Base-by-base conservation (phyloP, 2,797 vertebrate genomes). In the Erethizon dorsatum region DNA sequence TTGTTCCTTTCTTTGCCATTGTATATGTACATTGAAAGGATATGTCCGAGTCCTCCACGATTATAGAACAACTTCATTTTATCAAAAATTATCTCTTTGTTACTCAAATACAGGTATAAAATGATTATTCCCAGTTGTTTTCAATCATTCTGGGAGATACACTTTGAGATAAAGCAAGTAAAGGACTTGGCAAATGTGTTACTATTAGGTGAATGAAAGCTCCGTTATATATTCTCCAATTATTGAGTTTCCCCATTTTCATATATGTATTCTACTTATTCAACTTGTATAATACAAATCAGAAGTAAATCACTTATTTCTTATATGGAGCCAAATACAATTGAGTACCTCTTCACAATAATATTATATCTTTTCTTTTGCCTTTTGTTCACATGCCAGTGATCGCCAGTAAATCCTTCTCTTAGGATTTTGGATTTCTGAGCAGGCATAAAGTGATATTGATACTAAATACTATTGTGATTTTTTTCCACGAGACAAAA, bases 401-500 rank as follows among this genome's bases (percentile, higher is more conserved):
- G 77, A 83, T 61, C 9, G 28, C 45, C 75, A 77, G 12, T 20
- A 96, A 83, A 94, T 83, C 92, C 80, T 63, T 45, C 54, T 83
- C 73, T 89, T 91, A 90, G n/a, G 37, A 93, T 71, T 91, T 88
- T 90, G 56, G 52, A 92, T 88, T 96, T 95, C 88, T 93, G 9
- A 96, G 56, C 33, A 96, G 61, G 56, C 71, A 88, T 90, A 95
- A 95, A 71, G 26, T 96, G 31, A 86, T 93, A 94, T 83, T 71
- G 47, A 91, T 8, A 56, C 8, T 77, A 89, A 94, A 96, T 80
- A 80, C 31, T 59, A 91, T 24, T 83, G 84, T 90, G 65, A 92
- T n/a, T 57, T 95, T 97, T 96, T 79, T 88, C 79, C 61, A n/a
- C 86, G 88, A 88, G 95, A 90, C 59, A 96, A 90, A 88, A 88